A percentile compares a stretch with the other conserved stretches of the same genome.
Conservation (phyloP, 2,797 vertebrate genomes). For the Lepus townsendii region DNA sequence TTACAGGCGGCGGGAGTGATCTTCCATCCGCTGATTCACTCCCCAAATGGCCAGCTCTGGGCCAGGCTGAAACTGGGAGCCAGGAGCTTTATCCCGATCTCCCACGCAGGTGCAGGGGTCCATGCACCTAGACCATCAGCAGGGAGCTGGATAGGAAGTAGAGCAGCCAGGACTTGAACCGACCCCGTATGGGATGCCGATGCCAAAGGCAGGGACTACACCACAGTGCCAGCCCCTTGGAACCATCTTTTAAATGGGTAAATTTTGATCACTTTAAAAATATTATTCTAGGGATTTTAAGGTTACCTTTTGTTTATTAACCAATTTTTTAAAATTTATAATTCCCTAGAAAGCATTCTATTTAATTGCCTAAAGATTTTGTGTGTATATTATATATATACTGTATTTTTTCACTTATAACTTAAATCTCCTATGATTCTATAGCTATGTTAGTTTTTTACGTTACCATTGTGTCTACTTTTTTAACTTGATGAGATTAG, state of each 20-base stretch:
- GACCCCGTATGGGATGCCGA: too few relatives aligned
- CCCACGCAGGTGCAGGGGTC: too few relatives aligned
- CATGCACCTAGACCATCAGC: too few relatives aligned
- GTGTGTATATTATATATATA: background rate
- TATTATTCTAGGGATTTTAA: background rate
- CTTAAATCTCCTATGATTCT: background rate
- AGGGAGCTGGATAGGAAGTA: too few relatives aligned
- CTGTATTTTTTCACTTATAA: background rate
- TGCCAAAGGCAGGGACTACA: too few relatives aligned
- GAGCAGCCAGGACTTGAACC: too few relatives aligned
- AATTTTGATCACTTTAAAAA: constrained; percentile 31
- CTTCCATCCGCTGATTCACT: too few relatives aligned
- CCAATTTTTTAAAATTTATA: constrained; percentile 14
- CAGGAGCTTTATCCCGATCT: too few relatives aligned
- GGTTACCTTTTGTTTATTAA: background rate
- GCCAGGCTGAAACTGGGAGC: too few relatives aligned
- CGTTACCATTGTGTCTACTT: background rate
- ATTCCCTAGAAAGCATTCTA: background rate
- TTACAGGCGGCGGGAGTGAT: too few relatives aligned
- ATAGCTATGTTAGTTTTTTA: background rate
- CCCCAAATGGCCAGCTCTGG: too few relatives aligned
- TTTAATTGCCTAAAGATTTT: background rate
- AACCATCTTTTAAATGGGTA: background rate
- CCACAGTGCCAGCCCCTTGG: too few relatives aligned
- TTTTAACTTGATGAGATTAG: background rate